Base-by-base conservation (phyloP, 2,888 invertebrate genomes). In the Leucania comma region DNA sequence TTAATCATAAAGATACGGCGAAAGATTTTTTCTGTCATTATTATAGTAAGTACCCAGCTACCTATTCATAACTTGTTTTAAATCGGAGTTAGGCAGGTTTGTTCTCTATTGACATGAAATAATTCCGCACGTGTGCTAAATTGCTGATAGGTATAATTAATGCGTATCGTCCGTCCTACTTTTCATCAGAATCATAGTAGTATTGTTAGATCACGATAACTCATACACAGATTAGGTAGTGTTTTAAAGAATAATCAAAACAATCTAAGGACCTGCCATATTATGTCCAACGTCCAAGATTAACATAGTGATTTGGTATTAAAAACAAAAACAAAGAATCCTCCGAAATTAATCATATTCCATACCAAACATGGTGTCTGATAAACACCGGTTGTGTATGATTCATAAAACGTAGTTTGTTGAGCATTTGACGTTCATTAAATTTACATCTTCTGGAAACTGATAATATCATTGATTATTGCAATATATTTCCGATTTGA, bases 61-160 rank as follows among this genome's bases (percentile, higher is more conserved):
- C 80, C 86, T 83, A 87, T 88, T 86, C 82, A 80, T 81, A 88
- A 88, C 89, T 81, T 73, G 87, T 89, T 89, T 84, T 60, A 53
- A 60, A 38, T 73, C 70, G 57, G 68, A 51, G 74, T 81, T 81
- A 66, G 60, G 72, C 63, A 70, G 72, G 69, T 83, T 80, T 80
- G 80, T 86, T 86, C 78, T 82, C 82, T 75, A 78, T 83, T 75
- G 60, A 82, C 76, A 79, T 82, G 84, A 86, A 86, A 85, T 82
- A 76, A 77, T 65, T 82, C 72, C 77, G 80, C 83, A 75, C 79
- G 82, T 72, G 75, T 78, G 59, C 62, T 66, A 68, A 53, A 65
- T 73, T 64, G 64, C 68, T 67, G 68, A 57, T 79, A 64, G 66
- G 58, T 61, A 68, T 70, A 63, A 79, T 82, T 81, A 83, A 72